Percentiles rank a stretch among this genome's conserved stretches.
Evolutionary conservation across 2,113 vertebrate species (phyloP).

Genomic region (Lota lota): DNA sequence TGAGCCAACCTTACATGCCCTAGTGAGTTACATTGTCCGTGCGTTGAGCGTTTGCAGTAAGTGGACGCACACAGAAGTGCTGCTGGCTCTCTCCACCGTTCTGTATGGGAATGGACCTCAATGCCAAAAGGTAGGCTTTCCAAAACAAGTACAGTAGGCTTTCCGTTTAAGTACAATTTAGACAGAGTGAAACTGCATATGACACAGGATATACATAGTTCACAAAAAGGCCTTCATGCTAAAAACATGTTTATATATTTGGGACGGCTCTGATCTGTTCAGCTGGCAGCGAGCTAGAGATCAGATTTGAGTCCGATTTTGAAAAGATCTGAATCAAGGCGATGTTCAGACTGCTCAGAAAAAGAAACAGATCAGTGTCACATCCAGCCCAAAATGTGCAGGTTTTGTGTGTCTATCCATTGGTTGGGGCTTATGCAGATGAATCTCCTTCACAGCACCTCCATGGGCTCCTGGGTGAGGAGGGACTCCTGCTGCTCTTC

Average conservation of each 20-base stretch:
- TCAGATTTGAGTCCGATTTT: too few species aligned
- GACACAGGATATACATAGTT: too few species aligned
- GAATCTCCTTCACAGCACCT: slow-evolving; percentile 74
- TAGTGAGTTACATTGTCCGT: slow-evolving; percentile 79
- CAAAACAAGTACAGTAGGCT: too few species aligned
- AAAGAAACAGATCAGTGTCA: too few species aligned
- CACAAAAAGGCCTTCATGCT: too few species aligned
- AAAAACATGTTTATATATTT: too few species aligned
- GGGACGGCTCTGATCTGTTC: too few species aligned
- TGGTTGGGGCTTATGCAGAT: background rate
- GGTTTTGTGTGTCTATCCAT: background rate
- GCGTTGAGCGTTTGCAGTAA: slow-evolving; percentile 83
- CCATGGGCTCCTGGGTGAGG: slow-evolving; percentile 77
- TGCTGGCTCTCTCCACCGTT: slow-evolving; percentile 86
- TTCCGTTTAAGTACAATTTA: too few species aligned
- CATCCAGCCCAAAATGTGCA: too few species aligned
- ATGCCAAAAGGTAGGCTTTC: slow-evolving; percentile 81
- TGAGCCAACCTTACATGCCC: slow-evolving; percentile 80
- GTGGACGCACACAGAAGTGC: slow-evolving; percentile 89
- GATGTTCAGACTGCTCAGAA: background rate
- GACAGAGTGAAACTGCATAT: too few species aligned
- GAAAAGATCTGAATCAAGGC: too few species aligned
- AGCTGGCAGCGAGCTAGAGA: too few species aligned
- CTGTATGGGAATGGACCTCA: slow-evolving; percentile 88
- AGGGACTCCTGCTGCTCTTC: slow-evolving; percentile 79